Conservation (phyloP, 2,888 invertebrate species). For the Plemyria rubiginata region DNA sequence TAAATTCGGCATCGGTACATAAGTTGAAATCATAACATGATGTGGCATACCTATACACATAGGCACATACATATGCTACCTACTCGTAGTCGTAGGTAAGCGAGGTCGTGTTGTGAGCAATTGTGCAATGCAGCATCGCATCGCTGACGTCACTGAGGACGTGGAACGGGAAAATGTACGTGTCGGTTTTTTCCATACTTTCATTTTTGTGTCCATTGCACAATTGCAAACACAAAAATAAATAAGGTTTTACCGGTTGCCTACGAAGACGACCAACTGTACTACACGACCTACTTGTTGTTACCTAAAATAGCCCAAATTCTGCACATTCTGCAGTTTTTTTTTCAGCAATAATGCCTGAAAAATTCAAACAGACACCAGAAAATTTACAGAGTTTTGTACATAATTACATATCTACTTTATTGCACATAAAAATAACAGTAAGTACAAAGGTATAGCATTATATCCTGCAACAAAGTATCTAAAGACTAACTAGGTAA, state of each 20-base stretch:
- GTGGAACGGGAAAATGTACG: slow-evolving; percentile 13
- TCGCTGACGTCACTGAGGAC: slow-evolving; percentile 13
- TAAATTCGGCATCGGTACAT: no score
- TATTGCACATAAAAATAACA: no score
- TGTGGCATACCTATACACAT: no score
- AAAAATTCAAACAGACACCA: no score
- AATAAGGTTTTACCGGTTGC: no score
- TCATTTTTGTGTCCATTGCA: slow-evolving; percentile 5
- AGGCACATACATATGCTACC: no score
- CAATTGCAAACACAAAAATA: no score
- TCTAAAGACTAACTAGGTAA: neutral
- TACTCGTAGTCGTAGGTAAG: neutral
- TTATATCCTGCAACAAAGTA: neutral
- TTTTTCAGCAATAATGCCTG: no score
- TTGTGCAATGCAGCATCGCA: slow-evolving; percentile 23
- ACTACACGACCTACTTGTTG: neutral
- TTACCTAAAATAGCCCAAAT: neutral
- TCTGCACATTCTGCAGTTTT: no score
- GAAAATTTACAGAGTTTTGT: no score
- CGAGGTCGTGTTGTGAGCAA: neutral
- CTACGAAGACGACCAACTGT: neutral
- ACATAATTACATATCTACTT: no score
- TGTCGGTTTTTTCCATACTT: slow-evolving; percentile 21
- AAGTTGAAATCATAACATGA: no score
- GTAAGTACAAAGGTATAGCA: neutral